Evolutionary conservation across 2,113 vertebrate genomes (phyloP), one percentile per base, ranked within the genome.

Genomic region (Mesitornis unicolor): DNA sequence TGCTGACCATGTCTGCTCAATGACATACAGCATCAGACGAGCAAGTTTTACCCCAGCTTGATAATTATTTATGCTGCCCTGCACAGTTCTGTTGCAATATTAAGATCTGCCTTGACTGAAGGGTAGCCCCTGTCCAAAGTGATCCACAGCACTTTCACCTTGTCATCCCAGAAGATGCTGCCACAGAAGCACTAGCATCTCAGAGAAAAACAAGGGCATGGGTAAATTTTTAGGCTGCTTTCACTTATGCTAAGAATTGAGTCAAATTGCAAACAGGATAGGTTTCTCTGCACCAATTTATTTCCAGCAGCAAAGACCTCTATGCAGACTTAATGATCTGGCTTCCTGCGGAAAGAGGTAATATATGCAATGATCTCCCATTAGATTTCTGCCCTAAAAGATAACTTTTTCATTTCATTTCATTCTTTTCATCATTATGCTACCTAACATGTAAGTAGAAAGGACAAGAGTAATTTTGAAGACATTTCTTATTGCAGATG

Each of bases 11-110:
- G 5, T 7, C 4, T 35, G 15, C 43, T 47, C 40, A 60, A 33
- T 28, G 42, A 2, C 9, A 4, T 2, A 13, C 15, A 48, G 13
- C 10, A 48, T 22, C 6, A 36, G 10, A 48, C 25, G 42, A 48
- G 13, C 28, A 45, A 26, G 13, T 53, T 57, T 51, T 48, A 86
- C 16, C 21, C n/a, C 21, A 18, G 16, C 33, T 31, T 45, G 19
- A 10, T 69, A 12, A 4, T 36, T 76, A 19, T 92, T 69, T 10
- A 75, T 33, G 16, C 40, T 67, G 24, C 26, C 24, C 84, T 47
- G 56, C 8, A 22, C 0, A 0, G 29, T 3, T 86, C 38, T 70
- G 35, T 10, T 59, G 24, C 11, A 9, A 15, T 8, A 7, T 1
- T 35, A 24, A 81, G 40, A 50, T 16, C 43, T 67, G 4, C 29